These are phyloP conservation scores for Parnassius mnemosyne DNA, from an alignment of 2,888 invertebrate genomes.

Conservation along the genomic window DNA sequence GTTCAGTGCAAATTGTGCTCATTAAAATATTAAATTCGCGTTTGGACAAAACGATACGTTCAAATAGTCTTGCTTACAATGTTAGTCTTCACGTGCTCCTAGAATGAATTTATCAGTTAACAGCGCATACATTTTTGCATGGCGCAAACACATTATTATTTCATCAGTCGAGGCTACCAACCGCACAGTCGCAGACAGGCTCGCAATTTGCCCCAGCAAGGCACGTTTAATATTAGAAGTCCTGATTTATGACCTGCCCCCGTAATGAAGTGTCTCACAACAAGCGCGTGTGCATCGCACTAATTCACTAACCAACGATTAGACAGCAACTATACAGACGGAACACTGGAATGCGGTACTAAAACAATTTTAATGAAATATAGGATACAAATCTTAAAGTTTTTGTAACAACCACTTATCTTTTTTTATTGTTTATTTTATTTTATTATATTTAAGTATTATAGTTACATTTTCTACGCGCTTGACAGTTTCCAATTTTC, in stretches of 20 bases:
- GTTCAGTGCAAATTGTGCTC: too few relatives aligned
- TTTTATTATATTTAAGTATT: too few relatives aligned
- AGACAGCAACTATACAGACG: constrained; percentile 40
- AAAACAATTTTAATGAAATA: not conserved
- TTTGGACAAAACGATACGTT: not conserved
- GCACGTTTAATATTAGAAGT: constrained; percentile 82
- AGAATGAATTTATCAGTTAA: constrained; percentile 20
- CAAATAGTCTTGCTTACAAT: not conserved
- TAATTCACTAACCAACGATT: constrained; percentile 74
- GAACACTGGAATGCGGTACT: not conserved
- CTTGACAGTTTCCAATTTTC: too few relatives aligned
- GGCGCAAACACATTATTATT: constrained; percentile 41
- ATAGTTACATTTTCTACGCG: too few relatives aligned
- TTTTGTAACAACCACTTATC: too few relatives aligned
- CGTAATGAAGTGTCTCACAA: constrained; percentile 79
- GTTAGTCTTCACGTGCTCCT: not conserved
- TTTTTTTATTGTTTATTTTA: too few relatives aligned
- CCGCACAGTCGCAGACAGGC: constrained; percentile 56
- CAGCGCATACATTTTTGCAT: constrained; percentile 38
- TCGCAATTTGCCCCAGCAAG: constrained; percentile 75
- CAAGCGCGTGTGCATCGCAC: constrained; percentile 73
- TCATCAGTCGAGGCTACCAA: constrained; percentile 44
- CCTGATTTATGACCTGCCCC: constrained; percentile 77
- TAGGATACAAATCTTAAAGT: too few relatives aligned
- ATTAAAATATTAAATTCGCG: too few relatives aligned